A percentile compares a stretch with the other conserved stretches of the same genome.
phyloP scores from a whole-genome alignment of 2,113 vertebrate genomes.

The Sander lucioperca region DNA sequence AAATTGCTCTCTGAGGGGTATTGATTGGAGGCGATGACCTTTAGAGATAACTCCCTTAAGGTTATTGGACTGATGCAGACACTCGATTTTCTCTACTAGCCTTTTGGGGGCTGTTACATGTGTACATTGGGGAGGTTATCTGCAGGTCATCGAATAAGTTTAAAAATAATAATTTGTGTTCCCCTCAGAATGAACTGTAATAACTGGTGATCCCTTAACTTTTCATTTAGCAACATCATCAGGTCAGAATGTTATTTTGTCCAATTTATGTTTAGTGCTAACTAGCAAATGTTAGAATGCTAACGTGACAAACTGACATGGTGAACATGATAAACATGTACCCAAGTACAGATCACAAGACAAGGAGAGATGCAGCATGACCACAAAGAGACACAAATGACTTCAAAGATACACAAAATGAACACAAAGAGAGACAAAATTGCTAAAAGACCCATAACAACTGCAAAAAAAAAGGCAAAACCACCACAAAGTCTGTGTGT shows the following conservation, averaged over 20 bases:
- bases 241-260: neutral
- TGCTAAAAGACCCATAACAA: too few species aligned
- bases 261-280: too few species aligned
- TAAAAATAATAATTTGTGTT: too few species aligned
- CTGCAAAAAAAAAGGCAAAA: too few species aligned
- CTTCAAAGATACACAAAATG: too few species aligned
- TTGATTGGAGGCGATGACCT: constrained; percentile 45
- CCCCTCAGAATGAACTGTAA: neutral
- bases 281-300: too few species aligned
- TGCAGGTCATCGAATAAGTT: neutral
- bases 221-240: neutral
- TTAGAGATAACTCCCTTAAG: constrained; percentile 20
- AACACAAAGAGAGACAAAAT: too few species aligned
- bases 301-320: neutral
- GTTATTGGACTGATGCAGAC: constrained; percentile 10
- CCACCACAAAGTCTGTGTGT: too few species aligned
- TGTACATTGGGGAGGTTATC: neutral
- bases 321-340: neutral
- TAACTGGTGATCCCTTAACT: neutral
- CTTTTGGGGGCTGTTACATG: neutral
- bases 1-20: constrained; percentile 45
- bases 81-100: neutral
- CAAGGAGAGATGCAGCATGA: too few species aligned
- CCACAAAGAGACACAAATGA: too few species aligned
- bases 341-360: too few species aligned